Base-by-base conservation (phyloP, 35 echinoderm and acorn worm genomes). In the Chiridota heheva region DNA sequence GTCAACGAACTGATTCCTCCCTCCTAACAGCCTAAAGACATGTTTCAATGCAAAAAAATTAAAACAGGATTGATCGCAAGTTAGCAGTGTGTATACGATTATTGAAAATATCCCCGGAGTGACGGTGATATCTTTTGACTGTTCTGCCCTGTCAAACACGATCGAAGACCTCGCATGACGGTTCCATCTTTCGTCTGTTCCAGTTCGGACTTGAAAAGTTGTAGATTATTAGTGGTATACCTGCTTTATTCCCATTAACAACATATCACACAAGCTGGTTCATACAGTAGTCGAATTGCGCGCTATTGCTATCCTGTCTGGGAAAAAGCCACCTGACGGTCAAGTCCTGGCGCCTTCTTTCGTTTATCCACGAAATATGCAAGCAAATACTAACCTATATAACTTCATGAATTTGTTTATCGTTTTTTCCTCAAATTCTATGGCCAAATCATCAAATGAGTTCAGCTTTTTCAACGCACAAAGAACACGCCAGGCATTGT, bases 401-500 rank as follows among this genome's bases (percentile, higher is more conserved):
- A 84, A 51, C 33, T 42, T 37, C 17, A 20, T 33, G 10, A 84
- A 44, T 42, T 44, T 44, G 6, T 38, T 32, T 53, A 84, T 62
- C 17, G 20, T 70, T 3, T 39, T 18, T 15, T 38, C 20, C 1
- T 22, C 58, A 8, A 86, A 38, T 29, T 77, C 70, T 65, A 2
- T 29, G 25, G 34, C 64, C 15, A 87, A 67, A 36, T 78, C 72
- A 2, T 65, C 30, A n/a, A 87, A 78, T n/a, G 41, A 48, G 7
- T n/a, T 36, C 2, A 40, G 35, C 42, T 69, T 63, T 15, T 40
- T 4, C 10, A 76, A 48, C 17, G 41, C 73, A 53, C 84, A 87
- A 60, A 78, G 70, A 4, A n/a, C 18, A 7, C 86, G 63, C 81
- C 82, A 96, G 7, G 42, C 55, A 16, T n/a, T 35, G 72, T 90